These are phyloP conservation scores for Enteromius thamalakanensis DNA, from an alignment of 2,797 vertebrate species.

Conservation along the genomic window DNA sequence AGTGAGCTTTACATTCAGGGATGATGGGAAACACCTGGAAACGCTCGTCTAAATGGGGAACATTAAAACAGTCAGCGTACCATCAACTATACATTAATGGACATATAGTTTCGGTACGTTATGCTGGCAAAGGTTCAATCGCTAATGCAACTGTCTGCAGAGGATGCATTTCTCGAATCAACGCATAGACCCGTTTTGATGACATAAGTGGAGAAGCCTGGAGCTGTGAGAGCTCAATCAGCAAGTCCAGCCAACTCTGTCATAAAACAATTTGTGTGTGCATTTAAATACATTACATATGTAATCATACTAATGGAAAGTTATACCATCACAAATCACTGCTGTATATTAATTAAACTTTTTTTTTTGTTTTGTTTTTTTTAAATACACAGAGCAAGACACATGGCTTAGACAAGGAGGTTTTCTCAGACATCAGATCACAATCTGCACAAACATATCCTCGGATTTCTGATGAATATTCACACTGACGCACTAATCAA, in stretches of 20 bases:
- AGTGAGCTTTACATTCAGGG: conserved; percentile 29
- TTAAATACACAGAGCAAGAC: conserved; percentile 76
- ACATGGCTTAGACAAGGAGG: conserved; percentile 71
- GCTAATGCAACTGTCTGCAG: background rate
- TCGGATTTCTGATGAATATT: conserved; percentile 17
- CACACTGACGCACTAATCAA: conserved; percentile 63
- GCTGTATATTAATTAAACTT: conserved; percentile 73
- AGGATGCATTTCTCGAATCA: conserved; percentile 8
- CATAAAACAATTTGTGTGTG: conserved; percentile 17
- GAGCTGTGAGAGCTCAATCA: background rate
- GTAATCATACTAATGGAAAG: conserved; percentile 68
- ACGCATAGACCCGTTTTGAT: conserved; percentile 2
- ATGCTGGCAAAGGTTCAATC: conserved; percentile 6
- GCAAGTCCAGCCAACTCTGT: background rate
- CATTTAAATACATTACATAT: conserved; percentile 37
- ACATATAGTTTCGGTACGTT: background rate
- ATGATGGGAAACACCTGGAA: conserved; percentile 20
- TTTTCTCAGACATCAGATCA: conserved; percentile 35
- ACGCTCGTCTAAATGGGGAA: background rate
- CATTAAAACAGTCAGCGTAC: conserved; percentile 21
- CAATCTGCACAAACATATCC: background rate
- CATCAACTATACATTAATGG: conserved; percentile 23
- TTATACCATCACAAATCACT: conserved; percentile 77
- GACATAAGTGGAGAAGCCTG: background rate
- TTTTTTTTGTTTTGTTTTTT: conserved; percentile 73